Percentiles rank a stretch among this genome's conserved stretches.
Conservation (phyloP, 2,113 vertebrate genomes). For the Orthochromis indermauri region DNA sequence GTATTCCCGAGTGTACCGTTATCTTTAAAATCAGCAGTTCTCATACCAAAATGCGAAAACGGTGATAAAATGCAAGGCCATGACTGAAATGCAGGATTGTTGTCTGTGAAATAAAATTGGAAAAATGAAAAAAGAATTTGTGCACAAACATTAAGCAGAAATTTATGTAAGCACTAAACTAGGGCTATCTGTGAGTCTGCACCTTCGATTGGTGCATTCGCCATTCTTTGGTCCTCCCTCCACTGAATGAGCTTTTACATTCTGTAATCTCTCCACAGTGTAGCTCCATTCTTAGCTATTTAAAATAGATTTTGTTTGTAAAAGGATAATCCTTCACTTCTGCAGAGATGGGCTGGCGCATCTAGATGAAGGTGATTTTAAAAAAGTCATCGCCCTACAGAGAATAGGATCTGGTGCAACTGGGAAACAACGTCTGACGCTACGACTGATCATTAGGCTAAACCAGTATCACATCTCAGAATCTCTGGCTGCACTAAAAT, state of each 20-base stretch:
- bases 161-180: not conserved
- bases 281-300: not conserved
- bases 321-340: not conserved
- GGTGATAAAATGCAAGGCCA: not conserved
- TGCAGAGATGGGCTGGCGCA: not conserved
- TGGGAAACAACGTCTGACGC: not conserved
- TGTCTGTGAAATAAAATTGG: not conserved
- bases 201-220: not conserved
- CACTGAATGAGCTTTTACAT: not conserved
- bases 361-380: not conserved
- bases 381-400: not conserved
- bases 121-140: not conserved
- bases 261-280: not conserved
- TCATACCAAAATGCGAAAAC: not conserved
- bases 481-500: not conserved
- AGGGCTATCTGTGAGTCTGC: not conserved
- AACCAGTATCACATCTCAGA: not conserved
- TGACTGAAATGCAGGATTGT: not conserved
- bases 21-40: not conserved
- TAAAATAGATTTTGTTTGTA: not conserved
- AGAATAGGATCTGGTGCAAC: not conserved
- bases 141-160: not conserved
- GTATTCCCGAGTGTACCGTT: not conserved
- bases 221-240: not conserved
- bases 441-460: not conserved